Evolutionary conservation across 2,113 vertebrate genomes (phyloP), one percentile per base, ranked within the genome.

Genomic region (Hystrix brachyura): DNA sequence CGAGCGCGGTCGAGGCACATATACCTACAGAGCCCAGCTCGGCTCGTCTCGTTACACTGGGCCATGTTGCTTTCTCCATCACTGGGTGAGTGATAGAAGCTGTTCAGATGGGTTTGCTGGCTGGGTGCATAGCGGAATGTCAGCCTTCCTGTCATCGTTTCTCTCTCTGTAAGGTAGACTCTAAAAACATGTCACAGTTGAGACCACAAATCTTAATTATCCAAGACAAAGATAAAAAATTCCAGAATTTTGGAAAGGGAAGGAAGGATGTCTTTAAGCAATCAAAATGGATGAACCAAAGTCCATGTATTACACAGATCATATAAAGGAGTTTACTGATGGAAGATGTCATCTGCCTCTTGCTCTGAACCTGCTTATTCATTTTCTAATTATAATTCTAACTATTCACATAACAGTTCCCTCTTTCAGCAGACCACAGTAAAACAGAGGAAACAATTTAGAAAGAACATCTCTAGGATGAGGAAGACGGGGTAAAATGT

Each of bases 1-100:
- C 5, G 19, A 48, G 82, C 21, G 79, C 48, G 87, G 94, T 95
- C 96, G 90, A 81, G 91, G 3, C 8, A 2, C 83, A 94, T 97
- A 98, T 97, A 88, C 88, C 95, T 9, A 79, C 91, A 10, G 46
- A 0, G 23, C 76, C 76, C 1, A 0, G 23, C 76, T 76, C 1
- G 11, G 29, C 2, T 1, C 46, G 8, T 48, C 78, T 96, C 91
- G 14, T 97, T 97, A 94, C 4, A 1, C 94, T 67, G 94, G 88
- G 79, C 67, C 82, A 34, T n/a, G 5, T 10, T 46, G 94, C 82
- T 87, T 95, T 94, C 92, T 83, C 18, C 0, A 55, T 69, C 76
- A 17, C 65, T 69, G 55, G 87, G 64, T 90, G 64, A 97, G 80
- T 4, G 93, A 78, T 11, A 34, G 43, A 32, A 6, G 82, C 86